Conservation (phyloP, 2,888 invertebrate species). For the Drosophila greeni region DNA sequence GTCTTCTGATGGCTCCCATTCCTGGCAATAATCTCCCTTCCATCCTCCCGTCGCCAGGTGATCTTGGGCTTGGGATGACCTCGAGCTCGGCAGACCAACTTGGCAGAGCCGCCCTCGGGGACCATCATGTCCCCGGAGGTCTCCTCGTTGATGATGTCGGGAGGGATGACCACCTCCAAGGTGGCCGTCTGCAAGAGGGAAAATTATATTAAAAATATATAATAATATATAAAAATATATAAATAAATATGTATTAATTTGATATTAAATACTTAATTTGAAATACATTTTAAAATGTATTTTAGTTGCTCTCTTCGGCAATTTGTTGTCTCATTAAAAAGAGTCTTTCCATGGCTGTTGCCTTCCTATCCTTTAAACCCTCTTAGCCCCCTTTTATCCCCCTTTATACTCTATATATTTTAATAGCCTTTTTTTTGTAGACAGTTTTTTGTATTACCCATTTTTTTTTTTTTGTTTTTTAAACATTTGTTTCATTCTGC, state of each 20-base stretch:
- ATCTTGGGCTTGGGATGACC: slow-evolving; percentile 92
- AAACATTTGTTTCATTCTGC: slow-evolving; percentile 38
- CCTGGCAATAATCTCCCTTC: slow-evolving; percentile 88
- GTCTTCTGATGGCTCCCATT: slow-evolving; percentile 86
- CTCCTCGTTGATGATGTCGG: slow-evolving; percentile 92
- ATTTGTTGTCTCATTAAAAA: slow-evolving; percentile 13
- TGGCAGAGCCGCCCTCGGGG: slow-evolving; percentile 93
- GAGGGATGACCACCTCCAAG: slow-evolving; percentile 94
- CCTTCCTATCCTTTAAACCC: slow-evolving; percentile 7
- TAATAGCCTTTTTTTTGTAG: background rate
- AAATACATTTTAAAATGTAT: background rate
- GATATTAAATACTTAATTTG: too few relatives aligned
- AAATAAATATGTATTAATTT: too few relatives aligned
- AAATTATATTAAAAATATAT: background rate
- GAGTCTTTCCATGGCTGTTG: background rate
- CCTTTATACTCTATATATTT: background rate
- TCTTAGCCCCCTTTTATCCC: too few relatives aligned
- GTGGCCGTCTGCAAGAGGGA: slow-evolving; percentile 84
- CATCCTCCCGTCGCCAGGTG: slow-evolving; percentile 92
- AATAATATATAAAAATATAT: background rate
- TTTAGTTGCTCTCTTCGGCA: background rate
- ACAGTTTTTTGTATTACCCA: background rate
- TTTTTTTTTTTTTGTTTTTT: slow-evolving; percentile 20
- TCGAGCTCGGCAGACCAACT: slow-evolving; percentile 90
- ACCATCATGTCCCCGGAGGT: slow-evolving; percentile 96